phyloP scores from a whole-genome alignment of 2,797 vertebrate species.

The Bradypodion ventrale region DNA sequence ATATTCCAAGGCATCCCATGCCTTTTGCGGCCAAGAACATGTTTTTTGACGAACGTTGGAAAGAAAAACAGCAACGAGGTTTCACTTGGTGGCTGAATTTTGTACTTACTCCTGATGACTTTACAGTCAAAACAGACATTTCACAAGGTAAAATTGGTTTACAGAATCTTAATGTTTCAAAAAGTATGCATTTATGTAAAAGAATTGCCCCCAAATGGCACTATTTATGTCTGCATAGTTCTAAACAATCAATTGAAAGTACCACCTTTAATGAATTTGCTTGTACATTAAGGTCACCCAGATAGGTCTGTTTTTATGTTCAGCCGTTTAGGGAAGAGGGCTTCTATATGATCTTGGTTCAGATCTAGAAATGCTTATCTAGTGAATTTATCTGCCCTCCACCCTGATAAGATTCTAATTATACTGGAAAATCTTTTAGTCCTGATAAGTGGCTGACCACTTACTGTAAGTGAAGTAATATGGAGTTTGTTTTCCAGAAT shows the following conservation, averaged over 20 bases:
- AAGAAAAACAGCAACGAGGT: constrained; percentile 92
- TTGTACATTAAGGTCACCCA: neutral
- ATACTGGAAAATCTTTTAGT: neutral
- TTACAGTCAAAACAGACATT: constrained; percentile 85
- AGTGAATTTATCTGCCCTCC: neutral
- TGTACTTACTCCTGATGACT: constrained; percentile 93
- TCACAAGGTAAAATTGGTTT: constrained; percentile 80
- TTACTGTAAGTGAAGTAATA: too few species aligned
- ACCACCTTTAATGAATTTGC: neutral
- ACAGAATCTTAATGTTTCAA: neutral
- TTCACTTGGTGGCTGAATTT: constrained; percentile 98
- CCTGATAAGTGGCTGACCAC: neutral
- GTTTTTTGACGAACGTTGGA: constrained; percentile 97
- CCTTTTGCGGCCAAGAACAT: constrained; percentile 96
- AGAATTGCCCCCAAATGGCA: neutral
- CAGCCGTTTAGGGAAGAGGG: neutral
- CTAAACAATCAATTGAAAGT: too few species aligned
- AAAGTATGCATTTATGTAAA: neutral
- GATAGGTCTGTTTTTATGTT: neutral
- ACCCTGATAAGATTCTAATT: neutral
- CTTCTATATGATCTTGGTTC: neutral
- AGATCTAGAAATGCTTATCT: neutral
- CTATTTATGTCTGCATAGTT: neutral
- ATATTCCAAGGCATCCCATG: constrained; percentile 91
- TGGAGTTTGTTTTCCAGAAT: neutral